Conservation (phyloP, 1,140 invertebrate genomes). For the Pollicipes pollicipes region DNA sequence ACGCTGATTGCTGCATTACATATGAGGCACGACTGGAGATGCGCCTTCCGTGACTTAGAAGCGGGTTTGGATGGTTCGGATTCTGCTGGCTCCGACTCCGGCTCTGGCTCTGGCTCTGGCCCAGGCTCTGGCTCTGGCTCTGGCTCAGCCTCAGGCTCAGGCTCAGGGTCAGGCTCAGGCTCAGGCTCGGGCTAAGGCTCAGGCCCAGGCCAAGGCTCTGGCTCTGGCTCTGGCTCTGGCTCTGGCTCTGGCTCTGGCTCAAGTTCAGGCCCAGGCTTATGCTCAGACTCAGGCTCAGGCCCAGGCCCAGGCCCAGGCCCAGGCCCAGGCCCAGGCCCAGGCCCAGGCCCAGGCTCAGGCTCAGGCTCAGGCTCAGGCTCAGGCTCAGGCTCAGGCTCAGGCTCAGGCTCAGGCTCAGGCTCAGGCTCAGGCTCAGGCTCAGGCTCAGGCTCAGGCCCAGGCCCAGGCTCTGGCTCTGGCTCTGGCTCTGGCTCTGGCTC, state of each 20-base stretch:
- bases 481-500: too few species aligned
- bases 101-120: constrained; percentile 17
- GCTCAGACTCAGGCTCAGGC: not conserved
- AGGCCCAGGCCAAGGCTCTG: not conserved
- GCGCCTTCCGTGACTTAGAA: too few species aligned
- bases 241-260: not conserved
- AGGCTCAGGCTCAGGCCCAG: not conserved
- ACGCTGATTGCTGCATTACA: too few species aligned
- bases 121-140: constrained; percentile 17
- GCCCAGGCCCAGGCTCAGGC: too few species aligned
- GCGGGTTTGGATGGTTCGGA: too few species aligned
- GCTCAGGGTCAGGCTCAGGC: not conserved
- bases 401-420: too few species aligned
- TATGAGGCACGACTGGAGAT: too few species aligned
- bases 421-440: not conserved
- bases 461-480: not conserved
- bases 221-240: not conserved
- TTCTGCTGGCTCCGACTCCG: too few species aligned
- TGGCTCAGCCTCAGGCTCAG: not conserved
- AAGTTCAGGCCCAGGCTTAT: not conserved
- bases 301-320: too few species aligned
- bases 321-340: too few species aligned
- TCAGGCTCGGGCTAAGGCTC: not conserved
- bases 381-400: too few species aligned
- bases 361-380: too few species aligned